A percentile compares a stretch with the other conserved stretches of the same genome.
These are phyloP conservation scores for Cyclura pinguis DNA, from an alignment of 2,797 vertebrate species.

Conservation along the genomic window DNA sequence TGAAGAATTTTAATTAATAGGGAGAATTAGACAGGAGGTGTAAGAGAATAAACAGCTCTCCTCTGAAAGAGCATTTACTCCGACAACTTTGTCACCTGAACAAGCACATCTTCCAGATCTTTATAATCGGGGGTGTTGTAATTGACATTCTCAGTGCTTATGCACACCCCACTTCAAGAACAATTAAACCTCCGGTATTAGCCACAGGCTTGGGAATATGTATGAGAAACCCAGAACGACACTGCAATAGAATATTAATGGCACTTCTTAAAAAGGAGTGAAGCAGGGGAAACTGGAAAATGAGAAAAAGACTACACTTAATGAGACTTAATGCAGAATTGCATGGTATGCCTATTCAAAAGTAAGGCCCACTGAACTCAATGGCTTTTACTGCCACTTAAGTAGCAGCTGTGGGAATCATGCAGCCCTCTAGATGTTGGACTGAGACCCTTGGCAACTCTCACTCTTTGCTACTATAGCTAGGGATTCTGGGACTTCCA, in stretches of 20 bases:
- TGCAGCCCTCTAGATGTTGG: too few species aligned
- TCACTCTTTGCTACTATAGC: not conserved
- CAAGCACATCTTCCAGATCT: constrained; percentile 44
- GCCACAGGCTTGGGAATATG: not conserved
- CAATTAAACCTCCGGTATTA: constrained; percentile 37
- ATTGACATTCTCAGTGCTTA: constrained; percentile 35
- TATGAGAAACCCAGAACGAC: constrained; percentile 32
- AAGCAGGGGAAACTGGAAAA: not conserved
- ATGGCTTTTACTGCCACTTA: not conserved
- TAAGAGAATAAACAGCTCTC: constrained; percentile 56
- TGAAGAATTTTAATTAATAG: constrained; percentile 58
- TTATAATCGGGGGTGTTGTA: constrained; percentile 15
- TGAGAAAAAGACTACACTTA: not conserved
- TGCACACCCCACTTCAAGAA: constrained; percentile 3
- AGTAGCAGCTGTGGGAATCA: too few species aligned
- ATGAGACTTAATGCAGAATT: not conserved
- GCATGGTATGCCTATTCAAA: not conserved
- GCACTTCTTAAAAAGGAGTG: not conserved
- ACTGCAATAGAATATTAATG: constrained; percentile 6
- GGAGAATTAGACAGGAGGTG: constrained; percentile 55
- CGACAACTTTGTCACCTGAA: constrained; percentile 49
- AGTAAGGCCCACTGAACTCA: not conserved
- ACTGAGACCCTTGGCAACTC: too few species aligned
- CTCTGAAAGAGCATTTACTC: constrained; percentile 42
- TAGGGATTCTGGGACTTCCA: too few species aligned